Evolutionary conservation across 2,113 vertebrate genomes (phyloP).

Genomic region (Xenotilapia leptura): DNA sequence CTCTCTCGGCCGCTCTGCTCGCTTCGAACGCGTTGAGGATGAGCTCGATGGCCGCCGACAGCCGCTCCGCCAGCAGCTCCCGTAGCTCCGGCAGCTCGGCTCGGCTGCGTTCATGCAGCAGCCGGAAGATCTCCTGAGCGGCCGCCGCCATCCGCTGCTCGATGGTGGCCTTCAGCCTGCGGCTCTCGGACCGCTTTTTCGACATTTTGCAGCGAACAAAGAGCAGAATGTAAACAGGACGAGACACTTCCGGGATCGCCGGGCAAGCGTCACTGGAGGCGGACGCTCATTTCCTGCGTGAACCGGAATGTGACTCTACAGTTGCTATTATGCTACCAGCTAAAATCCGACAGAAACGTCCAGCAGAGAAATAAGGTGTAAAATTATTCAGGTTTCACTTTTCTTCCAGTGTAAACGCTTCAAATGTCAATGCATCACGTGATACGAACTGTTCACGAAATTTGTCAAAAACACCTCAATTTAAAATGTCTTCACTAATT

Average conservation of each 20-base stretch:
- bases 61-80: neutral
- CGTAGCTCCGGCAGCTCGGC: neutral
- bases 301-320: neutral
- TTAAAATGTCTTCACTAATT: neutral
- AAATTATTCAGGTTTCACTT: neutral
- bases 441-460: neutral
- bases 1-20: neutral
- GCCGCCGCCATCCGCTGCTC: conserved; percentile 8
- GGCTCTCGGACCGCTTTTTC: neutral
- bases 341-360: neutral
- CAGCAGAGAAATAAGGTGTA: neutral
- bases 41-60: conserved; percentile 19
- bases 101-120: conserved; percentile 8
- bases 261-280: neutral
- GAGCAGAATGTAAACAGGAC: conserved; percentile 33
- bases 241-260: conserved; percentile 25
- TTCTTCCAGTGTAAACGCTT: neutral
- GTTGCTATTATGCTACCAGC: neutral
- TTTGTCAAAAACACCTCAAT: neutral
- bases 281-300: neutral
- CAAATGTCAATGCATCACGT: neutral
- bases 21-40: conserved; percentile 7
- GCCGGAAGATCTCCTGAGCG: conserved; percentile 2
- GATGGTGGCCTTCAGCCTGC: neutral
- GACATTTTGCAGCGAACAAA: conserved; percentile 33